Percentiles rank a stretch among this genome's conserved stretches.
Evolutionary conservation across 2,888 invertebrate genomes (phyloP).

Genomic region (Sisyra terminalis): DNA sequence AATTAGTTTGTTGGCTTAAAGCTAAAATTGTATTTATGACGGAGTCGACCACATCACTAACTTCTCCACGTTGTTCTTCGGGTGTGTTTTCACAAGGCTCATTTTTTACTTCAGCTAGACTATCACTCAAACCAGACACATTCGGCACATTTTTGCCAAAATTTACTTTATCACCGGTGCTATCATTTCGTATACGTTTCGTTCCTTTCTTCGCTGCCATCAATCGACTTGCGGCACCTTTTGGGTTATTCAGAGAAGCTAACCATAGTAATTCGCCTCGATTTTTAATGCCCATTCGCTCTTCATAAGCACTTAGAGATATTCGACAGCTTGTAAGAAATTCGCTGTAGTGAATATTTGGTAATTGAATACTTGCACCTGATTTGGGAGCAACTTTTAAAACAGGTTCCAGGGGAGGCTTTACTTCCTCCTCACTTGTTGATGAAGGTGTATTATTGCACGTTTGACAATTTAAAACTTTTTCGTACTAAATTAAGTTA

Average conservation of each 20-base stretch:
- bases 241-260: slow-evolving; percentile 19
- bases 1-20: slow-evolving; percentile 26
- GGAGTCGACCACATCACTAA: slow-evolving; percentile 18
- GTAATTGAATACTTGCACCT: slow-evolving; percentile 47
- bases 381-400: slow-evolving; percentile 34
- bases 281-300: slow-evolving; percentile 42
- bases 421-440: slow-evolving; percentile 5
- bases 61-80: slow-evolving; percentile 4
- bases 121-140: too few relatives aligned
- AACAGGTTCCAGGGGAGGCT: slow-evolving; percentile 1
- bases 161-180: slow-evolving; percentile 13
- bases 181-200: slow-evolving; percentile 24
- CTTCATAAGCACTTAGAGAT: slow-evolving; percentile 60
- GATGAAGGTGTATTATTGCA: neutral
- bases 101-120: neutral
- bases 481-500: slow-evolving; percentile 2
- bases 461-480: neutral
- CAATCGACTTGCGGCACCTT: slow-evolving; percentile 8
- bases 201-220: slow-evolving; percentile 22
- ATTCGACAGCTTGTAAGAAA: slow-evolving; percentile 63
- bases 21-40: slow-evolving; percentile 22
- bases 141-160: slow-evolving; percentile 7
- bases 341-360: slow-evolving; percentile 57
- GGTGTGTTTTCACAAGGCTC: neutral
- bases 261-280: slow-evolving; percentile 30